Evolutionary conservation across 2,797 vertebrate species (phyloP).

Genomic region (Myotis planiceps): DNA sequence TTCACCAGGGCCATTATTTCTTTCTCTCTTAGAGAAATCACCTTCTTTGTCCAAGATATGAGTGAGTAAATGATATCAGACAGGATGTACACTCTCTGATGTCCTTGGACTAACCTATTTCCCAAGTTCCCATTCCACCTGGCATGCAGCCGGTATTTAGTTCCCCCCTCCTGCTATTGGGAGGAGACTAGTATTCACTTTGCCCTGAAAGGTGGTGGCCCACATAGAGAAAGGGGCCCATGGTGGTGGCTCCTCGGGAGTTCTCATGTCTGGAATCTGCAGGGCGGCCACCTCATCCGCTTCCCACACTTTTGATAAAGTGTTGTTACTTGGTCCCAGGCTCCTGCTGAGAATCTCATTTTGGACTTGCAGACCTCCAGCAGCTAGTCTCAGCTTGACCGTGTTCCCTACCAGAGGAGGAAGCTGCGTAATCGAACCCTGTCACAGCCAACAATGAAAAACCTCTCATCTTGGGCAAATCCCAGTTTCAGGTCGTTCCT

Average conservation of each 20-base stretch:
- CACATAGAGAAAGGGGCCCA: neutral
- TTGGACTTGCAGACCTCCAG: neutral
- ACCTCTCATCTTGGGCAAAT: neutral
- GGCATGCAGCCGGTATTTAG: neutral
- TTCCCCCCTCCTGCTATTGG: neutral
- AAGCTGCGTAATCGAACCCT: neutral
- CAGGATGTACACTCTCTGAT: neutral
- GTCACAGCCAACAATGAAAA: neutral
- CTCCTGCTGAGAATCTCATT: conserved; percentile 38
- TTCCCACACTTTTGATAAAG: neutral
- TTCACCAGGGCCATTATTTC: neutral
- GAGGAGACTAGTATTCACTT: neutral
- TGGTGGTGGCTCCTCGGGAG: neutral
- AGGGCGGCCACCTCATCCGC: neutral
- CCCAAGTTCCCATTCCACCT: neutral
- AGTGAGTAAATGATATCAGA: neutral
- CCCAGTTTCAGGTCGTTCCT: neutral
- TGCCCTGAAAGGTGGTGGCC: neutral
- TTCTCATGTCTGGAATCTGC: neutral
- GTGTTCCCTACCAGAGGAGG: neutral
- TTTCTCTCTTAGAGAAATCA: neutral
- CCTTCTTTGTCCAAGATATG: neutral
- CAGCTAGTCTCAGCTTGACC: conserved; percentile 1
- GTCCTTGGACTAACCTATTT: neutral
- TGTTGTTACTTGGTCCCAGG: neutral